Base-by-base conservation (phyloP, 2,113 vertebrate genomes). In the Siphamia tubifer region DNA sequence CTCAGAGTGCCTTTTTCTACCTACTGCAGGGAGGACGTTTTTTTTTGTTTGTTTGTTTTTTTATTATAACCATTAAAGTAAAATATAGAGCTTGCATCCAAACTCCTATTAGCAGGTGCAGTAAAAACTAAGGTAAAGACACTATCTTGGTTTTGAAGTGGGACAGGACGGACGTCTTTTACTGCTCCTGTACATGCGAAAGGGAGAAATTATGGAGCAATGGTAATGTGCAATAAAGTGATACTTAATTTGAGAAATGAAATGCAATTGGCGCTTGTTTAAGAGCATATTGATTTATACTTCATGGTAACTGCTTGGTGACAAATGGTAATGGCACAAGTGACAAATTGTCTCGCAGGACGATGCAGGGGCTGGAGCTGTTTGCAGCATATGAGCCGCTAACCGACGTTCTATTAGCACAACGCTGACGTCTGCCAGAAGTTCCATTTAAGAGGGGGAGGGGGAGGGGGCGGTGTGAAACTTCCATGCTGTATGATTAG, bases 371-470 rank as follows among this genome's bases (percentile, higher is more conserved):
- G 47, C 53, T 55, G 70, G 63, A 19, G 57, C 52, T 42, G 69
- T 43, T 56, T 49, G 60, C 64, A 55, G 48, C 61, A 57, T 74
- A 66, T 21, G 16, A 39, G 85, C 53, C 44, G 53, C 68, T 60
- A 66, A 82, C 69, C 68, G 58, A 38, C 51, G 47, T 44, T 30
- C 68, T 82, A 72, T 84, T 67, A 88, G 79, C 27, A 28, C 67
- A 89, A 64, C 24, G 89, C 88, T 88, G 87, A 87, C 79, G 66
- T 73, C 70, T 49, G 81, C 86, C 79, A 61, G 85, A 88, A 83
- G 43, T 17, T 9, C 62, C 62, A 35, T 84, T 84, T 73, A 68
- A 53, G 71, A 72, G 62, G 70, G 68, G 54, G 56, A 12, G 9
- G 16, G 43, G 71, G 74, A 58, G 70, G 68, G 54, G 56, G 31